These are phyloP conservation scores for Listronotus oregonensis DNA, from an alignment of 1,140 invertebrate species.

Conservation along the genomic window DNA sequence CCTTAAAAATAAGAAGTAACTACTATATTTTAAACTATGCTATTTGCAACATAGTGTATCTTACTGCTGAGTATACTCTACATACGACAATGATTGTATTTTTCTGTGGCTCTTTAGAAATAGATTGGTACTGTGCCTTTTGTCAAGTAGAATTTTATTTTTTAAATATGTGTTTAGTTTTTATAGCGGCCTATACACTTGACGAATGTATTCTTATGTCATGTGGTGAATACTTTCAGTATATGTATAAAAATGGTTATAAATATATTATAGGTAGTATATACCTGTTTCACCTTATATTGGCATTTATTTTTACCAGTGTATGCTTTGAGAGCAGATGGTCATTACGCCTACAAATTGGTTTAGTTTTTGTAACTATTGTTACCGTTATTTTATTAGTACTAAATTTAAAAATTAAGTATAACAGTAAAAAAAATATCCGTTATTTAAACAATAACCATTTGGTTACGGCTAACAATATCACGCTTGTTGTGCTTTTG, in stretches of 20 bases:
- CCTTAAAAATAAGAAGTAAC: conserved; percentile 34
- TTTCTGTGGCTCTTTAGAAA: conserved; percentile 13
- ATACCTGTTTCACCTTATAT: conserved; percentile 11
- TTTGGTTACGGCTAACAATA: background rate
- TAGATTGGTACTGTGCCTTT: conserved; percentile 31
- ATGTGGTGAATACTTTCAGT: conserved; percentile 14
- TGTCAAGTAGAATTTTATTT: conserved; percentile 29
- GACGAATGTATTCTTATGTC: conserved; percentile 23
- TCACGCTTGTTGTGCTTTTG: conserved; percentile 6
- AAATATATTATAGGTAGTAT: conserved; percentile 16
- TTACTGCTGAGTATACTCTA: conserved; percentile 4
- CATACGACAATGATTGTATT: conserved; percentile 28
- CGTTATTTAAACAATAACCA: conserved; percentile 4
- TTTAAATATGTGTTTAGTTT: conserved; percentile 24
- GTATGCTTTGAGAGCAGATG: conserved; percentile 7
- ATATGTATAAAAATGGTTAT: conserved; percentile 20
- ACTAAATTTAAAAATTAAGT: conserved; percentile 4
- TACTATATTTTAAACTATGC: conserved; percentile 34
- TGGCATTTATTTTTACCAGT: conserved; percentile 11
- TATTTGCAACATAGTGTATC: conserved; percentile 31
- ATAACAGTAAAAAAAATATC: conserved; percentile 4
- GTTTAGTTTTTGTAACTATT: conserved; percentile 19
- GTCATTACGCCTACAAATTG: conserved; percentile 7
- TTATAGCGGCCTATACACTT: conserved; percentile 20
- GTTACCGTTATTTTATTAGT: conserved; percentile 1